Evolutionary conservation across 2,797 vertebrate genomes (phyloP).

Genomic region (Muscicapa comitata): DNA sequence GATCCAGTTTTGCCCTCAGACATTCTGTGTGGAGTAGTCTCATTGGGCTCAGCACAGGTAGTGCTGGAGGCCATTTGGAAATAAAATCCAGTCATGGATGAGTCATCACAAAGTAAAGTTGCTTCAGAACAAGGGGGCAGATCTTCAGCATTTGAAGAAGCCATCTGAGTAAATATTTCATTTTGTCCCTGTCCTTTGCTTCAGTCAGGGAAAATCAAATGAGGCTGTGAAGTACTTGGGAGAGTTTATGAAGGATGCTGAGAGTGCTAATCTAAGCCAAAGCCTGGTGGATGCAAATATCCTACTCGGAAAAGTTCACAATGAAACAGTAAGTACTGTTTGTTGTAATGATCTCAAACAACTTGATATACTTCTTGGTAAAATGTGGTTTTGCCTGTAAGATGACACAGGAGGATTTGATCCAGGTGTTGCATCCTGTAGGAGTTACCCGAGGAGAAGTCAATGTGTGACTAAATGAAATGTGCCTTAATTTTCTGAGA

Average conservation of each 20-base stretch:
- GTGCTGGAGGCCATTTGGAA: background rate
- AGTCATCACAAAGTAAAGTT: background rate
- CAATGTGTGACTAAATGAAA: background rate
- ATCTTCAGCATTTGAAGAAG: background rate
- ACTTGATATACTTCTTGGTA: background rate
- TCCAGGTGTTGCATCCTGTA: background rate
- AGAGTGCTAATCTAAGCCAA: constrained; percentile 51
- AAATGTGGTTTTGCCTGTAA: background rate
- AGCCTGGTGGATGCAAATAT: constrained; percentile 71
- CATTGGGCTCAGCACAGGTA: background rate
- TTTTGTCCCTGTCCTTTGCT: constrained; percentile 38
- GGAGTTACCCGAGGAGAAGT: background rate
- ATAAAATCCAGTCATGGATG: background rate
- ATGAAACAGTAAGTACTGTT: constrained; percentile 70
- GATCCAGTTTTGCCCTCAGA: background rate
- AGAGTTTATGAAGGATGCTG: constrained; percentile 69
- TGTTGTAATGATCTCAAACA: background rate
- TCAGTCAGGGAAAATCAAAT: constrained; percentile 68
- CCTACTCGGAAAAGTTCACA: constrained; percentile 76
- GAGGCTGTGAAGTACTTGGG: constrained; percentile 68
- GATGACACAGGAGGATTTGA: background rate
- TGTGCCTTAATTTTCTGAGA: background rate
- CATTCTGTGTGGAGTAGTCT: background rate
- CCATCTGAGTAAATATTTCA: background rate
- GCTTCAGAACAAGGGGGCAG: background rate